A percentile compares a stretch with the other conserved stretches of the same genome.
Conservation (phyloP, 2,888 invertebrate species). For the Stenodema calcarata region DNA sequence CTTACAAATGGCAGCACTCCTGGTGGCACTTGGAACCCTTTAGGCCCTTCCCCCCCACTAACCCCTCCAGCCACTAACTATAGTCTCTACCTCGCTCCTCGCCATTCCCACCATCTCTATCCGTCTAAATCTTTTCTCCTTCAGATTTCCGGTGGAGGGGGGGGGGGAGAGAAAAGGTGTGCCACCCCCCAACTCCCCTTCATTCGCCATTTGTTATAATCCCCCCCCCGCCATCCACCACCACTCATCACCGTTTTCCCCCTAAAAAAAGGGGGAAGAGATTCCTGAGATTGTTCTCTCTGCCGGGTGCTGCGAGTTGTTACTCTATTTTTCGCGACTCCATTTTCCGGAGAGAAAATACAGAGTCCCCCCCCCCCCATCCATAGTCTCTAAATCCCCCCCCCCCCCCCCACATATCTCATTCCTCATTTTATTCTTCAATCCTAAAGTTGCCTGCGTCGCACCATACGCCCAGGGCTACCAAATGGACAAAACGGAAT, state of each 20-base stretch:
- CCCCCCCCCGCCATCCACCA: not conserved
- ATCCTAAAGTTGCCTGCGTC: too few species aligned
- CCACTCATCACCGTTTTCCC: too few species aligned
- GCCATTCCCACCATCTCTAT: not conserved
- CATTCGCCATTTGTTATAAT: not conserved
- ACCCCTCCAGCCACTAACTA: too few species aligned
- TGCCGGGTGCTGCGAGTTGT: not conserved
- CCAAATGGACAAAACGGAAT: too few species aligned
- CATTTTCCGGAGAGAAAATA: not conserved
- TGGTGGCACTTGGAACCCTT: slow-evolving; percentile 3
- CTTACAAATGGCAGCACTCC: slow-evolving; percentile 32
- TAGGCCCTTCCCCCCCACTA: not conserved
- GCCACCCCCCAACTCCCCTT: not conserved
- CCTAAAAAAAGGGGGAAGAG: not conserved
- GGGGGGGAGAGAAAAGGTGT: not conserved
- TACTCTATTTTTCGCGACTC: not conserved
- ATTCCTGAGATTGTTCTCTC: not conserved
- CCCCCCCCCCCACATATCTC: not conserved
- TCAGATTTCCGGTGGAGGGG: not conserved
- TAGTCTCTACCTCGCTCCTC: not conserved
- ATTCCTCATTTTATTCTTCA: too few species aligned
- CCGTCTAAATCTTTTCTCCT: slow-evolving; percentile 37
- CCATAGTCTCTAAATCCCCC: too few species aligned
- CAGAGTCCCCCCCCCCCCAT: not conserved
- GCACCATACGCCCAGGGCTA: too few species aligned